A percentile compares a stretch with the other conserved stretches of the same genome.
phyloP scores from a whole-genome alignment of 2,888 invertebrate genomes.

The Melanostoma mellinum region DNA sequence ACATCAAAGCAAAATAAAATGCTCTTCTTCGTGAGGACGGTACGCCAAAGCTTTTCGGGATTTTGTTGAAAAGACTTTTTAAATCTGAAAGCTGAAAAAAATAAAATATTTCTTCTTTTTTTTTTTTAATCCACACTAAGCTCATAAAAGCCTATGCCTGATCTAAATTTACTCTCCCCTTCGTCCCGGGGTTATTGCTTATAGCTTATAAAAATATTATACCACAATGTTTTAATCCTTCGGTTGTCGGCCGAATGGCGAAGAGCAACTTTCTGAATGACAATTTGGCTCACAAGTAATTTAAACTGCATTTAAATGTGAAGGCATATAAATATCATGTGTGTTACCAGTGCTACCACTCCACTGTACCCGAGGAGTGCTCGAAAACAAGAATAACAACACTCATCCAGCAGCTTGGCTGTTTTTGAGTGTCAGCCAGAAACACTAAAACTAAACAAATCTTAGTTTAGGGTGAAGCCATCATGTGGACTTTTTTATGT shows the following conservation, averaged over 20 bases:
- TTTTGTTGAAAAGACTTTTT: neutral
- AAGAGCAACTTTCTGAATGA: neutral
- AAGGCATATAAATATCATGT: constrained; percentile 46
- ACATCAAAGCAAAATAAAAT: constrained; percentile 8
- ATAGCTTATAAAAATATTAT: neutral
- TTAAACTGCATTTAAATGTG: constrained; percentile 58
- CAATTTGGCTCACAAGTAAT: constrained; percentile 26
- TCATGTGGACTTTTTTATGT: constrained; percentile 15
- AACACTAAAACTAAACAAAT: constrained; percentile 37
- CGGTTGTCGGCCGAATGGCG: neutral
- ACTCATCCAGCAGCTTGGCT: constrained; percentile 33
- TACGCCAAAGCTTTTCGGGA: neutral
- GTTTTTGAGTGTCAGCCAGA: constrained; percentile 44
- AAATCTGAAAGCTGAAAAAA: neutral
- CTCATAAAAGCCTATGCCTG: neutral
- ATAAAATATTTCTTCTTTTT: neutral
- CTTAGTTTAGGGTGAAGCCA: constrained; percentile 16
- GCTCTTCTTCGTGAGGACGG: neutral
- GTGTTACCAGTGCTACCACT: neutral
- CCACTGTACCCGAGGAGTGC: neutral
- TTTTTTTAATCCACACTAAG: neutral
- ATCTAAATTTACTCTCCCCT: constrained; percentile 1
- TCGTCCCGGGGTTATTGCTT: neutral
- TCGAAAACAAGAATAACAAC: constrained; percentile 44
- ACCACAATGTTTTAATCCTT: neutral